Conservation (phyloP, 2,888 invertebrate genomes). For the Ophion slaviceki region DNA sequence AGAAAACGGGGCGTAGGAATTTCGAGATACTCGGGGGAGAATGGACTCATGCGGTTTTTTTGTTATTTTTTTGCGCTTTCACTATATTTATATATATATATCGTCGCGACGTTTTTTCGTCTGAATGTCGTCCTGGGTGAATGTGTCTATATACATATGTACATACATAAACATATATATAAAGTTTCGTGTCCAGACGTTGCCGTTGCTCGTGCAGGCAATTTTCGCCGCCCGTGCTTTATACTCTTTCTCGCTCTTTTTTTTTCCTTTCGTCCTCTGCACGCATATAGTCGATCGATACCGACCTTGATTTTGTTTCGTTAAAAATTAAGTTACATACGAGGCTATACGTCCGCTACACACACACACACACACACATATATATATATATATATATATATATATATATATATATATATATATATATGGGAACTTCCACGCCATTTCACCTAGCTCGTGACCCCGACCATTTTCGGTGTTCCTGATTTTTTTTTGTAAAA, state of each 20-base stretch:
- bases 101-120: background rate
- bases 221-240: background rate
- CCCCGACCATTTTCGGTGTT: too few species aligned
- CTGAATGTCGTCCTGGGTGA: background rate
- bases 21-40: background rate
- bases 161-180: background rate
- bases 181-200: background rate
- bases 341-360: constrained; percentile 2
- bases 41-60: background rate
- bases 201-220: constrained; percentile 1
- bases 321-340: constrained; percentile 60
- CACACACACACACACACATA: too few species aligned
- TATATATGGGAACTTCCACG: background rate
- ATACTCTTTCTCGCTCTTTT: background rate
- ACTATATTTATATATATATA: background rate
- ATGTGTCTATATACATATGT: background rate
- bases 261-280: constrained; percentile 12
- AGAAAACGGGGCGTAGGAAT: background rate
- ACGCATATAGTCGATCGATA: constrained; percentile 48
- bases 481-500: too few species aligned
- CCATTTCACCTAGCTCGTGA: too few species aligned
- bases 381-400: background rate
- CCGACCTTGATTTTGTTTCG: constrained; percentile 58
- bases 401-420: background rate
- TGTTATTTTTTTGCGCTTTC: background rate